These are phyloP conservation scores for Nothoprocta perdicaria DNA, from an alignment of 2,113 vertebrate genomes.

Conservation along the genomic window DNA sequence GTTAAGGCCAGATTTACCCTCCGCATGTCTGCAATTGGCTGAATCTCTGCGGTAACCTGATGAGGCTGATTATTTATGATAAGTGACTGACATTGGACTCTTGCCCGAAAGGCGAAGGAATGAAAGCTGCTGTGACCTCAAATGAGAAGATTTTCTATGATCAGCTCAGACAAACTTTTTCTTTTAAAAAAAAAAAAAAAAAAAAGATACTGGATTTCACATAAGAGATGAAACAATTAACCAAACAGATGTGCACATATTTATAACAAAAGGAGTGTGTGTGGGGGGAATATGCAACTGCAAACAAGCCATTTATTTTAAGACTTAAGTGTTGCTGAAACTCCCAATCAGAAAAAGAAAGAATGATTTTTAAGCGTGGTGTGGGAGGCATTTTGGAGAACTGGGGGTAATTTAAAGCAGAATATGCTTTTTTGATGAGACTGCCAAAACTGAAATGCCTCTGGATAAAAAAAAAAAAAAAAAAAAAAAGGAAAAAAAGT, in stretches of 20 bases:
- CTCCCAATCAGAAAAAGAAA: constrained; percentile 68
- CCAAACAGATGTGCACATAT: constrained; percentile 67
- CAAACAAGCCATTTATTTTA: constrained; percentile 75
- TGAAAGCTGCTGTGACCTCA: constrained; percentile 51
- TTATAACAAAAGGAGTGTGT: constrained; percentile 55
- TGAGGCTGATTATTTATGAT: constrained; percentile 73
- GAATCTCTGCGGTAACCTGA: constrained; percentile 57
- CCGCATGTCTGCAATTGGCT: constrained; percentile 15
- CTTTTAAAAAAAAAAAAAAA: not conserved
- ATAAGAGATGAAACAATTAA: constrained; percentile 59
- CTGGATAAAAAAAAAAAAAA: constrained; percentile 68
- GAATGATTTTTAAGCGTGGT: constrained; percentile 64
- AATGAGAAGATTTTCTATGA: constrained; percentile 48
- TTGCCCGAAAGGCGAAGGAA: constrained; percentile 56
- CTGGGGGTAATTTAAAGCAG: constrained; percentile 71
- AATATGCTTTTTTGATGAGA: constrained; percentile 76
- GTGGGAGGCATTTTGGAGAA: constrained; percentile 66
- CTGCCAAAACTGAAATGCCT: constrained; percentile 70
- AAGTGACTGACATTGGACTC: constrained; percentile 60
- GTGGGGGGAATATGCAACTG: constrained; percentile 52
- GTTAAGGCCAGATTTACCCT: constrained; percentile 75
- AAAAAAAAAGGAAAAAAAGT: constrained; percentile 25
- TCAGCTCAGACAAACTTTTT: constrained; percentile 25
- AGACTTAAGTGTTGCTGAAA: constrained; percentile 63
- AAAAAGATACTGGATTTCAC: not conserved